These are phyloP conservation scores for Taenaris catops DNA, from an alignment of 2,888 invertebrate genomes.

Conservation along the genomic window DNA sequence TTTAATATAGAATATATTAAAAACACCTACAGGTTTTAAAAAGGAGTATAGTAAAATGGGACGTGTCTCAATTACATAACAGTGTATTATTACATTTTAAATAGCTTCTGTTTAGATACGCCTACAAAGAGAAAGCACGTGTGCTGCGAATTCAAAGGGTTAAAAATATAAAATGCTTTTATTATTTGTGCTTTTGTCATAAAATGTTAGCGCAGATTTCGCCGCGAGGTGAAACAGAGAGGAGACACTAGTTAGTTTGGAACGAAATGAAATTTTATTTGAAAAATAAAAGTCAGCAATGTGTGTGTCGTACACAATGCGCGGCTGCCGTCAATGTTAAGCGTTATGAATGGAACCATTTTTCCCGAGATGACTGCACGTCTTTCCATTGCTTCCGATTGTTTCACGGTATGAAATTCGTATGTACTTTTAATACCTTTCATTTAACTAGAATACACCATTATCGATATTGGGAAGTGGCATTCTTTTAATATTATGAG, in stretches of 20 bases:
- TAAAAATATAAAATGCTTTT: conserved; percentile 15
- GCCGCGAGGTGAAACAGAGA: conserved; percentile 15
- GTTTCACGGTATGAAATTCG: neutral
- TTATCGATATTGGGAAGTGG: too few species aligned
- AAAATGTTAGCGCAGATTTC: conserved; percentile 15
- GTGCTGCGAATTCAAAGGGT: conserved; percentile 11
- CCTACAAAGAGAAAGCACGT: conserved; percentile 7
- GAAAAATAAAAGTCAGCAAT: conserved; percentile 20
- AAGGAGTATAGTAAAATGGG: too few species aligned
- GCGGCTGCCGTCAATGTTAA: conserved; percentile 16
- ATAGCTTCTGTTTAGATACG: conserved; percentile 2
- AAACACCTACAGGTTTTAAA: too few species aligned
- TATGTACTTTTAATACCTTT: too few species aligned
- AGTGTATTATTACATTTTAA: conserved; percentile 1
- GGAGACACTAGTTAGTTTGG: conserved; percentile 18
- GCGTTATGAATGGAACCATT: conserved; percentile 17
- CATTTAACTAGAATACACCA: too few species aligned
- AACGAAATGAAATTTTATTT: conserved; percentile 22
- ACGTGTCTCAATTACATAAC: too few species aligned
- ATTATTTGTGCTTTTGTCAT: conserved; percentile 15
- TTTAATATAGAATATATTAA: too few species aligned
- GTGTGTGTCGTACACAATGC: conserved; percentile 19
- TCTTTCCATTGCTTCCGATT: conserved; percentile 12
- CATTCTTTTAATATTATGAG: too few species aligned
- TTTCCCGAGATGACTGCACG: conserved; percentile 11